Evolutionary conservation across 2,113 vertebrate genomes (phyloP).

Genomic region (Cynoglossus semilaevis): DNA sequence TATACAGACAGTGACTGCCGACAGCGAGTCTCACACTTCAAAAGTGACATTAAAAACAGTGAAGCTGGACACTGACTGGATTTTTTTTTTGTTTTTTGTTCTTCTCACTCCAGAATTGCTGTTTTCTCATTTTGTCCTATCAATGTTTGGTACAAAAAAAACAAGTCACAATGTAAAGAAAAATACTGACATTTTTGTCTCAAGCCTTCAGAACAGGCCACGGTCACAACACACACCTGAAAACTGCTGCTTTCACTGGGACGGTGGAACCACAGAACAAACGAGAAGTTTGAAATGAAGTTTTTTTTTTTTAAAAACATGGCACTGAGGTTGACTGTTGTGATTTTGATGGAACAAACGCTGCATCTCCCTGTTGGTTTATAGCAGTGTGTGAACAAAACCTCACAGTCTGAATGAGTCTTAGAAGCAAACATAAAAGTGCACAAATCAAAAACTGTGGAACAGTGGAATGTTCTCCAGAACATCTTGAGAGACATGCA

Average conservation of each 20-base stretch:
- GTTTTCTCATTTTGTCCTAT: constrained; percentile 78
- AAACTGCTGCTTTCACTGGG: constrained; percentile 35
- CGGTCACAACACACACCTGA: constrained; percentile 65
- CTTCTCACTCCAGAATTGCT: constrained; percentile 74
- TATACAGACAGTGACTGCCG: constrained; percentile 51
- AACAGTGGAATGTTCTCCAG: no score
- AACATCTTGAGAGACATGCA: no score
- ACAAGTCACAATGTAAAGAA: constrained; percentile 82
- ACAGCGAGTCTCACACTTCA: constrained; percentile 61
- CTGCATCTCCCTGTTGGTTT: constrained; percentile 2
- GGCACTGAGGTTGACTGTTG: constrained; percentile 20
- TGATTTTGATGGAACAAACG: constrained; percentile 9
- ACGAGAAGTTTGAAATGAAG: constrained; percentile 10
- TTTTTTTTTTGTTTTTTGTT: constrained; percentile 44
- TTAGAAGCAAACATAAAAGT: background rate
- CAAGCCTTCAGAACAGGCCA: constrained; percentile 80
- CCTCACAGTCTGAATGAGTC: background rate
- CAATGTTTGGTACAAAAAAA: constrained; percentile 92
- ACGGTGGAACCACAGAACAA: constrained; percentile 36
- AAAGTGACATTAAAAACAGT: constrained; percentile 63
- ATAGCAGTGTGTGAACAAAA: constrained; percentile 27
- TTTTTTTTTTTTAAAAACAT: background rate
- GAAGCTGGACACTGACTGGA: constrained; percentile 42
- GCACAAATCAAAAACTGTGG: no score
- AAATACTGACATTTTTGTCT: constrained; percentile 70